A percentile compares a stretch with the other conserved stretches of the same genome.
These are phyloP conservation scores for Luidia sarsii DNA, from an alignment of 53 echinoderm and acorn worm genomes.

Conservation along the genomic window DNA sequence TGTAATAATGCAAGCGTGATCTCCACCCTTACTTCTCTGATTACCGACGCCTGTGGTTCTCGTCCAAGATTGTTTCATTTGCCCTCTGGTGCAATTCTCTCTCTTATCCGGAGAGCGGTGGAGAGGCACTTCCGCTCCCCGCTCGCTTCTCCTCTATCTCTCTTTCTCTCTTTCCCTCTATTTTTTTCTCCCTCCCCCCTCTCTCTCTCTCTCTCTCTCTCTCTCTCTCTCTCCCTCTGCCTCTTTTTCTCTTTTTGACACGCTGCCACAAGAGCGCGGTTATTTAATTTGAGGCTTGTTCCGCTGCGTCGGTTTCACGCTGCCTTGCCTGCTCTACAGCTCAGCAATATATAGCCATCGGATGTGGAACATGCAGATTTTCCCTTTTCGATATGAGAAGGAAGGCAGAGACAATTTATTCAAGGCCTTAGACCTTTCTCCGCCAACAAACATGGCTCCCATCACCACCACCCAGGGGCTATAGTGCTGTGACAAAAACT, in stretches of 20 bases:
- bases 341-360: no score
- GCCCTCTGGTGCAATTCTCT: conserved; percentile 33
- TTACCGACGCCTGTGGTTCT: conserved; percentile 1
- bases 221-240: conserved; percentile 6
- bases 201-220: not conserved
- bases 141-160: not conserved
- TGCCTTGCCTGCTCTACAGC: no score
- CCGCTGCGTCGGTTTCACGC: not conserved
- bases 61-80: conserved; percentile 36
- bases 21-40: conserved; percentile 2
- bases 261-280: conserved; percentile 23
- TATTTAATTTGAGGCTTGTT: conserved; percentile 47
- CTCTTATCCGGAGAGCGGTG: conserved; percentile 27
- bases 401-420: no score
- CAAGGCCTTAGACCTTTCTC: no score
- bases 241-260: not conserved
- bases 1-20: not conserved
- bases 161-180: conserved; percentile 5
- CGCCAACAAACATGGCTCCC: no score
- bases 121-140: conserved; percentile 17
- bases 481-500: no score
- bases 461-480: no score
- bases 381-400: no score
- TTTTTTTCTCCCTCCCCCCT: not conserved
- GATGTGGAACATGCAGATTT: no score